A percentile compares a stretch with the other conserved stretches of the same genome.
Evolutionary conservation across 2,113 vertebrate genomes (phyloP).

Genomic region (Boulengeromyrus knoepffleri): DNA sequence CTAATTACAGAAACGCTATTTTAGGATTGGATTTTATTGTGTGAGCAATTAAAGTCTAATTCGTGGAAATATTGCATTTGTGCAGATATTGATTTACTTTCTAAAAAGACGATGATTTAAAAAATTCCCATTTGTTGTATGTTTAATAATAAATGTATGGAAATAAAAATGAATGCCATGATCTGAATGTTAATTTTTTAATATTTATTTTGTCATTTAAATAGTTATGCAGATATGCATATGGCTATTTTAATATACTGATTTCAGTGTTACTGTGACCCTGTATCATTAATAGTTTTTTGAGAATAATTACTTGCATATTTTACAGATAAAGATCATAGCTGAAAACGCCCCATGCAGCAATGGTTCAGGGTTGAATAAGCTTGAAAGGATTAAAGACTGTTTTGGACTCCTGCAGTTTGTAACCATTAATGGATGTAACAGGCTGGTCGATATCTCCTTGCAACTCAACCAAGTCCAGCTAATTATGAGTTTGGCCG

Average conservation of each 20-base stretch:
- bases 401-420: conserved; percentile 1
- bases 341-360: not conserved
- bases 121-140: not conserved
- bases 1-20: not conserved
- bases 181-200: not conserved
- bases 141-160: not conserved
- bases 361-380: not conserved
- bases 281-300: not conserved
- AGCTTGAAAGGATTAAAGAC: not conserved
- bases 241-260: not conserved
- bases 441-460: conserved; percentile 1
- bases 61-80: not conserved
- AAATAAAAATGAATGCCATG: not conserved
- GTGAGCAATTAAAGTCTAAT: not conserved
- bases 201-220: not conserved
- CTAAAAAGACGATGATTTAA: not conserved
- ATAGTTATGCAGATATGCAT: not conserved
- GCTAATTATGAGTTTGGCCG: conserved; percentile 3
- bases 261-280: not conserved
- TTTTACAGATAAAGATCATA: not conserved
- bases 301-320: not conserved
- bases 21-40: not conserved
- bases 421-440: conserved; percentile 1
- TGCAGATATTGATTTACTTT: not conserved
- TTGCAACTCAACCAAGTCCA: not conserved